These are phyloP conservation scores for Geococcyx californianus DNA, from an alignment of 2,113 vertebrate species.

Conservation along the genomic window DNA sequence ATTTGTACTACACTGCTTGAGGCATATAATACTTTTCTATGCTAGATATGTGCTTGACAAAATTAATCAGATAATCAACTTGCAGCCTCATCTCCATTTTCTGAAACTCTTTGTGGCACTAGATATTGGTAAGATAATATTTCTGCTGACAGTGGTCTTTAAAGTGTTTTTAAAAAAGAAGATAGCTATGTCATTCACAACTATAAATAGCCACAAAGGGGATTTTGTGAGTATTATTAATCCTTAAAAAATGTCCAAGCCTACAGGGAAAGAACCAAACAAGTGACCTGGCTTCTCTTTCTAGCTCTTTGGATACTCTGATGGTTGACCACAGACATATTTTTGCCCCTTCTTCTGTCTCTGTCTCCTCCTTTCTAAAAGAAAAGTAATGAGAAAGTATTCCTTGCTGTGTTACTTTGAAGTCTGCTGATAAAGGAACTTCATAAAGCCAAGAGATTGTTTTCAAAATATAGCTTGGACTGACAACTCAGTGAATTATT, in stretches of 20 bases:
- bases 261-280: neutral
- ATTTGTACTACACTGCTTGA: conserved; percentile 78
- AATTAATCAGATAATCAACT: conserved; percentile 70
- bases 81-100: conserved; percentile 31
- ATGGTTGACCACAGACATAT: neutral
- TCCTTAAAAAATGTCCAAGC: neutral
- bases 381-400: neutral
- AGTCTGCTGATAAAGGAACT: neutral
- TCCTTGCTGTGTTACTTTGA: neutral
- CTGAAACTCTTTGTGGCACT: conserved; percentile 16
- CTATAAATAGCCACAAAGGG: neutral
- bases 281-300: neutral
- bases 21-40: conserved; percentile 67
- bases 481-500: neutral
- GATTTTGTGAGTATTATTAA: neutral
- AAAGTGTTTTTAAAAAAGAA: neutral
- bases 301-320: neutral
- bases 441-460: neutral
- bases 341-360: neutral
- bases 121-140: neutral
- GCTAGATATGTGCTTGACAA: conserved; percentile 67
- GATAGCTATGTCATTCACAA: neutral
- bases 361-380: neutral
- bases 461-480: neutral
- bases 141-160: conserved; percentile 13